Evolutionary conservation across 2,797 vertebrate species (phyloP).

Genomic region (Anguilla obscura): DNA sequence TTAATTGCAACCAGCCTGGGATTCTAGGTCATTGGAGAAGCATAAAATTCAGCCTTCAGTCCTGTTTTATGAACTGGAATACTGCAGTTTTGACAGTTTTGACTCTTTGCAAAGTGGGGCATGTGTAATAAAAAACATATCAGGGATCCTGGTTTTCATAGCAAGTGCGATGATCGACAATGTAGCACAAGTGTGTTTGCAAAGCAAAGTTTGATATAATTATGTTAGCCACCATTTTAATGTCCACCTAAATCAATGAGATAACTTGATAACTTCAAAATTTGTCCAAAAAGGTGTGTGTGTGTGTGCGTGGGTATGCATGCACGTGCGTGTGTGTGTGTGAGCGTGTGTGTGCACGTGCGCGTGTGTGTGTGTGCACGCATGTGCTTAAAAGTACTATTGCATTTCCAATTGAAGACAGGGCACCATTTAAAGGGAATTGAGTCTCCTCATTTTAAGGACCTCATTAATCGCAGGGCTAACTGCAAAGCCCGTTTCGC

Average conservation of each 20-base stretch:
- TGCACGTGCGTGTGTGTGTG: constrained; percentile 25
- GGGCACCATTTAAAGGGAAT: neutral
- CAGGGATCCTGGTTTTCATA: constrained; percentile 54
- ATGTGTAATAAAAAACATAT: constrained; percentile 55
- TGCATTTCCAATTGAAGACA: neutral
- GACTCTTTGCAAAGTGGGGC: neutral
- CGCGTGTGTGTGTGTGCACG: constrained; percentile 28
- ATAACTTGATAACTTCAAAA: constrained; percentile 48
- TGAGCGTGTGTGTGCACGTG: constrained; percentile 29
- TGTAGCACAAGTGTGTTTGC: constrained; percentile 50
- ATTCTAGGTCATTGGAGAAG: neutral
- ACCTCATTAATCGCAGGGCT: neutral
- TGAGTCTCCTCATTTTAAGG: neutral
- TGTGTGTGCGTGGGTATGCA: constrained; percentile 32
- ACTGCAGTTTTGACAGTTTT: neutral
- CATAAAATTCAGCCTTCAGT: constrained; percentile 1
- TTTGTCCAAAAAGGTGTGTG: constrained; percentile 48
- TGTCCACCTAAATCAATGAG: constrained; percentile 22
- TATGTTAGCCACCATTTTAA: constrained; percentile 41
- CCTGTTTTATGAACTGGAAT: constrained; percentile 10
- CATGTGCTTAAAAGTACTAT: neutral
- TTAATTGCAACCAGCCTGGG: neutral
- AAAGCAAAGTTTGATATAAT: constrained; percentile 49
- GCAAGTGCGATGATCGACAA: constrained; percentile 7
- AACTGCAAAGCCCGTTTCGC: neutral